Conservation (phyloP, 2,888 invertebrate species). For the Serrognathus titanus region DNA sequence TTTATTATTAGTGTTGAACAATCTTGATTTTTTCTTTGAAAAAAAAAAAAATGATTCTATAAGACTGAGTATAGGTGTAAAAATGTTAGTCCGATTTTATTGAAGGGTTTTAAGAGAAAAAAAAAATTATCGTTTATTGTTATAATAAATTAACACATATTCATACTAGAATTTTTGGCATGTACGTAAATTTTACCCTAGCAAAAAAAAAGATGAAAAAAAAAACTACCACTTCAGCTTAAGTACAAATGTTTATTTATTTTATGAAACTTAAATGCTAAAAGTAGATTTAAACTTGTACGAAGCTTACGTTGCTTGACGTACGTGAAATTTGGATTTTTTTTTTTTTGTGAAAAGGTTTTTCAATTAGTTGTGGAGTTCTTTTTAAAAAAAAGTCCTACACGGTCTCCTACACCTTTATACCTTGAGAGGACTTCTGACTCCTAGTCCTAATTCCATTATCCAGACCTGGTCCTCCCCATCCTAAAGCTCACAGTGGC, state of each 20-base stretch:
- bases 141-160: too few species aligned
- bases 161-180: background rate
- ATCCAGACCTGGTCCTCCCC: slow-evolving; percentile 22
- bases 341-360: background rate
- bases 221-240: slow-evolving; percentile 4
- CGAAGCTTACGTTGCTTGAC: background rate
- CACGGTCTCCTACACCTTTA: slow-evolving; percentile 27
- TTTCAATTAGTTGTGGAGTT: background rate
- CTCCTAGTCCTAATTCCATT: slow-evolving; percentile 37
- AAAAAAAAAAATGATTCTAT: slow-evolving; percentile 16
- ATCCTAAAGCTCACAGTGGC: slow-evolving; percentile 32
- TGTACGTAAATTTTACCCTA: slow-evolving; percentile 1
- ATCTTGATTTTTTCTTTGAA: slow-evolving; percentile 3
- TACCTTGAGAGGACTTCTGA: slow-evolving; percentile 48
- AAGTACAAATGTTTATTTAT: slow-evolving; percentile 14
- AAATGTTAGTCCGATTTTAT: slow-evolving; percentile 12
- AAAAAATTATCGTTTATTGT: background rate
- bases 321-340: background rate
- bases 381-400: slow-evolving; percentile 8
- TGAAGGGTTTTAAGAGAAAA: slow-evolving; percentile 12
- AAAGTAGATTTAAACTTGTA: background rate
- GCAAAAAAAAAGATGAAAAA: background rate
- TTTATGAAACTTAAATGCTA: slow-evolving; percentile 6
- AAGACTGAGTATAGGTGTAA: slow-evolving; percentile 40
- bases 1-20: slow-evolving; percentile 9